These are phyloP conservation scores for Lophotriccus pileatus DNA, from an alignment of 2,797 vertebrate species.

Conservation along the genomic window DNA sequence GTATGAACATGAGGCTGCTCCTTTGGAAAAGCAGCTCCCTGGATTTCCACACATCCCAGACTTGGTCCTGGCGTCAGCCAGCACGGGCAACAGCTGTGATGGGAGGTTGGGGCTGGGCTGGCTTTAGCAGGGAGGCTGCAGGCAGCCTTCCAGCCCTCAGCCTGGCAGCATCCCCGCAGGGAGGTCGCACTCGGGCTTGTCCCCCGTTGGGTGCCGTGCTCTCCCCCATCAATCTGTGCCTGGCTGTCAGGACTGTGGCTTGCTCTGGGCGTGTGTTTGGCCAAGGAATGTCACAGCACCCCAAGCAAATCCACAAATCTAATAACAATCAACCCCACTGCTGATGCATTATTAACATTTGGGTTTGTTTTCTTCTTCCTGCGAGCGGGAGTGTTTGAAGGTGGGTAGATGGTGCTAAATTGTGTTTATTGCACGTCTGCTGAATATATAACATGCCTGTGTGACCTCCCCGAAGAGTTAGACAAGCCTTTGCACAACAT, in stretches of 20 bases:
- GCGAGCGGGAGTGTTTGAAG: not conserved
- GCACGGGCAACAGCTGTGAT: not conserved
- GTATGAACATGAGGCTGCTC: rapidly evolving
- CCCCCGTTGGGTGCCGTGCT: not conserved
- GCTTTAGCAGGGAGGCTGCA: not conserved
- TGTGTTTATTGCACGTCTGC: conserved; percentile 25
- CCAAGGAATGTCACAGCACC: not conserved
- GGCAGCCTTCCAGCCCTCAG: not conserved
- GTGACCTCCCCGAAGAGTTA: conserved; percentile 34
- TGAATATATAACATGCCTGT: conserved; percentile 31
- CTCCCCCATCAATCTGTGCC: not conserved
- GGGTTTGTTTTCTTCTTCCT: not conserved
- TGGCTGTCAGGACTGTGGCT: not conserved
- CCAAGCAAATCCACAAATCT: not conserved
- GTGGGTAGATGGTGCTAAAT: not conserved
- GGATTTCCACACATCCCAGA: not conserved
- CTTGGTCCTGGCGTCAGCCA: not conserved
- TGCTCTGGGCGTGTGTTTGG: not conserved
- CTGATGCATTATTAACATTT: not conserved
- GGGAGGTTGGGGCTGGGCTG: not conserved
- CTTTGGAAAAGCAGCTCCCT: not conserved
- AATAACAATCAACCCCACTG: not conserved
- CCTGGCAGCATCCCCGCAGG: not conserved
- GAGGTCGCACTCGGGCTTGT: not conserved
- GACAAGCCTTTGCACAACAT: conserved; percentile 17